A percentile compares a stretch with the other conserved stretches of the same genome.
Evolutionary conservation across 2,888 invertebrate genomes (phyloP).

Genomic region (Trisateles emortualis): DNA sequence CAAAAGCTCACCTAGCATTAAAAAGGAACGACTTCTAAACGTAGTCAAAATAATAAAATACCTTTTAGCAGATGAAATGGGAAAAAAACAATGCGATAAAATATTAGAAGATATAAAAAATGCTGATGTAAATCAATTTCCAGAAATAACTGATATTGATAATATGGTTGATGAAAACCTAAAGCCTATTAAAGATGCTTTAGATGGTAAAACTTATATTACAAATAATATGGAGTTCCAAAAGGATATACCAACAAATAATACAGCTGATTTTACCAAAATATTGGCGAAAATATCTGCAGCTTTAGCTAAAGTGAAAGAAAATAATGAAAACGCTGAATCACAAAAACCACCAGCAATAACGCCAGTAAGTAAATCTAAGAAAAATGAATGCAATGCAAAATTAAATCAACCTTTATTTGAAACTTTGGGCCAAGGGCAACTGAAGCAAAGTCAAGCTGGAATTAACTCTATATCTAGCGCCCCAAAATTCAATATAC

Average conservation of each 20-base stretch:
- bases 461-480: conserved; percentile 23
- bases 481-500: conserved; percentile 51
- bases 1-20: conserved; percentile 33
- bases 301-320: conserved; percentile 35
- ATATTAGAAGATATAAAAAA: conserved; percentile 5
- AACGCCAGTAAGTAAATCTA: conserved; percentile 27
- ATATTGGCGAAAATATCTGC: conserved; percentile 29
- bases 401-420: conserved; percentile 18
- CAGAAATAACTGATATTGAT: conserved; percentile 14
- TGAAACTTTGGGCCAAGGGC: conserved; percentile 15
- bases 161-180: conserved; percentile 29
- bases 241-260: conserved; percentile 26
- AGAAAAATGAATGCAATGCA: conserved; percentile 2
- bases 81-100: conserved; percentile 13
- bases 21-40: conserved; percentile 48
- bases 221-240: conserved; percentile 14
- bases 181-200: conserved; percentile 13
- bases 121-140: conserved; percentile 1
- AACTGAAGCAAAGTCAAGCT: conserved; percentile 20
- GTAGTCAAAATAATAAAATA: conserved; percentile 43
- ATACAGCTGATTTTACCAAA: conserved; percentile 27
- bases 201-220: conserved; percentile 16
- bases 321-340: conserved; percentile 24
- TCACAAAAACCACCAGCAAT: conserved; percentile 29
- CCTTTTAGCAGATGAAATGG: conserved; percentile 41